Evolutionary conservation across 2,888 invertebrate genomes (phyloP).

Genomic region (Dione juno): DNA sequence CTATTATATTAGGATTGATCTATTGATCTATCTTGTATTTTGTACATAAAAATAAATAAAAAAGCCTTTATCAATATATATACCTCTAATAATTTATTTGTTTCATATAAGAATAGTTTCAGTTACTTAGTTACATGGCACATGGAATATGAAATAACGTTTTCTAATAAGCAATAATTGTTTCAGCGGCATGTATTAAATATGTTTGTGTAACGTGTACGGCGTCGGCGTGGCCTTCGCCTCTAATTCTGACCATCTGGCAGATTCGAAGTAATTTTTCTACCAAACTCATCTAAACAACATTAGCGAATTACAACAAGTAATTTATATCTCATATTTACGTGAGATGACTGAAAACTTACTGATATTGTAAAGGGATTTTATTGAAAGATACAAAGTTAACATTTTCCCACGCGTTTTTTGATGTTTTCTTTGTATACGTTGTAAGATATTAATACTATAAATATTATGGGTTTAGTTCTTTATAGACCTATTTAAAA

Average conservation of each 20-base stretch:
- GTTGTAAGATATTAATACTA: background rate
- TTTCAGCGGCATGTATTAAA: conserved; percentile 26
- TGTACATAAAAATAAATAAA: no score
- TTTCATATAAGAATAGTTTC: no score
- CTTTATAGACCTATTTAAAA: conserved; percentile 2
- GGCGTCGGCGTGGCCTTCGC: conserved; percentile 14
- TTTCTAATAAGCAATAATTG: conserved; percentile 22
- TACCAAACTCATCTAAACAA: conserved; percentile 26
- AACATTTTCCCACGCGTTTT: background rate
- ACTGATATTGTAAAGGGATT: background rate
- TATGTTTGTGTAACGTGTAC: conserved; percentile 19
- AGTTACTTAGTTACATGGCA: background rate
- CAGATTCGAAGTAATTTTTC: conserved; percentile 19
- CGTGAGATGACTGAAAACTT: conserved; percentile 9
- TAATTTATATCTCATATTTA: conserved; percentile 14
- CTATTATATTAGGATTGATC: background rate
- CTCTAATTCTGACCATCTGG: conserved; percentile 27
- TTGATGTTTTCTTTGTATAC: conserved; percentile 1
- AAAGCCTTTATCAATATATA: no score
- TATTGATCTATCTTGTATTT: background rate
- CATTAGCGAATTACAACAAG: conserved; percentile 20
- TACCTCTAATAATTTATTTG: no score
- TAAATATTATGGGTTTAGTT: background rate
- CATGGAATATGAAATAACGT: conserved; percentile 5
- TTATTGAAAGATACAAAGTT: background rate